Evolutionary conservation across 2,888 invertebrate species (phyloP).

Genomic region (Stictocephala bisonia): DNA sequence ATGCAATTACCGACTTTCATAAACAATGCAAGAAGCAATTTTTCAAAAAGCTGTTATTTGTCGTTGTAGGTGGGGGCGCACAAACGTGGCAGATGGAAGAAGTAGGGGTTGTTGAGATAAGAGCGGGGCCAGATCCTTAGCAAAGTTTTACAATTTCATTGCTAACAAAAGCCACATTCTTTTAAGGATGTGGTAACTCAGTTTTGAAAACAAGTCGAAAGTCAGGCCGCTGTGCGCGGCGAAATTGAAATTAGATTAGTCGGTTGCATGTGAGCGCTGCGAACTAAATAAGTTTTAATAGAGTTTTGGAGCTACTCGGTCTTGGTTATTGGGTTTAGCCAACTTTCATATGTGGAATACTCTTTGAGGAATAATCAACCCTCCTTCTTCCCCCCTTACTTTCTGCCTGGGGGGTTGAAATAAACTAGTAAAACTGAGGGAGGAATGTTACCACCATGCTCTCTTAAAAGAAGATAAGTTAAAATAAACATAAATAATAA

Average conservation of each 20-base stretch:
- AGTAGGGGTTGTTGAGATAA: constrained; percentile 4
- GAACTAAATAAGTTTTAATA: constrained; percentile 37
- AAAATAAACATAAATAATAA: no score
- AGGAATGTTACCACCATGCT: no score
- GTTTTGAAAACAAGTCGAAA: constrained; percentile 39
- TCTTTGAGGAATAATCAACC: no score
- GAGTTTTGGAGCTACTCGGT: constrained; percentile 23
- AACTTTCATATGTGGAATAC: constrained; percentile 37
- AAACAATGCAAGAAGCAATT: constrained; percentile 47
- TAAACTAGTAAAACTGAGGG: no score
- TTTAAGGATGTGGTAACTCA: constrained; percentile 41
- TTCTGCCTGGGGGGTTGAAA: no score
- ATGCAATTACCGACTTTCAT: constrained; percentile 39
- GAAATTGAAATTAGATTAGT: constrained; percentile 39
- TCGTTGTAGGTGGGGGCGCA: constrained; percentile 15
- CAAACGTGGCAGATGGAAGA: background rate
- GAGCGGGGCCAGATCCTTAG: constrained; percentile 4
- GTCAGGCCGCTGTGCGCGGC: constrained; percentile 2
- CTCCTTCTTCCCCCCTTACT: no score
- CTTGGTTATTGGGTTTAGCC: constrained; percentile 11
- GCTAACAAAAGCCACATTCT: constrained; percentile 11
- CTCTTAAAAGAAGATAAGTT: no score
- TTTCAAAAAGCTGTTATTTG: constrained; percentile 47
- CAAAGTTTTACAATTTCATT: constrained; percentile 43
- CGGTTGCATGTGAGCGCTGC: background rate